Percentiles rank a stretch among this genome's conserved stretches.
phyloP scores from a whole-genome alignment of 2,888 invertebrate species.

The Escarpia spicata region DNA sequence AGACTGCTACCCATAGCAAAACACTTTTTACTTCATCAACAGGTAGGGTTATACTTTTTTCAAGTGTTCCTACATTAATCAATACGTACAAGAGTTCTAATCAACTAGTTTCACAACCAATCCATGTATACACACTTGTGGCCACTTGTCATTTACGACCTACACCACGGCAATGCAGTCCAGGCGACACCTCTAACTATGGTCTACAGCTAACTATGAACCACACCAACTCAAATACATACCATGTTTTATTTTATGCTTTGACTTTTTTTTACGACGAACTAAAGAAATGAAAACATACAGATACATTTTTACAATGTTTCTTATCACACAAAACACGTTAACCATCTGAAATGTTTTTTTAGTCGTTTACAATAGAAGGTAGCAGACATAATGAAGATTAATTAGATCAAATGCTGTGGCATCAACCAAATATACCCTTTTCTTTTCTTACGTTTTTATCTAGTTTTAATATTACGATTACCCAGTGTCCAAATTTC shows the following conservation, averaged over 20 bases:
- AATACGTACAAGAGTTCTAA: not conserved
- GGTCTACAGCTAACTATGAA: not conserved
- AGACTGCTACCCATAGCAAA: too few relatives aligned
- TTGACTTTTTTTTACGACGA: constrained; percentile 11
- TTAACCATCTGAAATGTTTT: too few relatives aligned
- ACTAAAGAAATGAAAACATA: constrained; percentile 3
- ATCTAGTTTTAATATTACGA: not conserved
- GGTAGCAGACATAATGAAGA: not conserved
- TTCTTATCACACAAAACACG: not conserved
- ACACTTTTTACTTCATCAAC: too few relatives aligned
- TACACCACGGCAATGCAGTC: not conserved
- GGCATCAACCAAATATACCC: not conserved
- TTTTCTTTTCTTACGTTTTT: not conserved
- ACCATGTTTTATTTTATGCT: constrained; percentile 16
- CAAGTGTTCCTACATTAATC: not conserved
- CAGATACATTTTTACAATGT: not conserved
- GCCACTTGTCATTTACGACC: not conserved
- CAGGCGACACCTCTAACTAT: not conserved
- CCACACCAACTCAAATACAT: not conserved
- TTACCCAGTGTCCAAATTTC: not conserved
- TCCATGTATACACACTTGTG: not conserved
- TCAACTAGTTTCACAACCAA: not conserved
- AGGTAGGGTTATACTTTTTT: too few relatives aligned
- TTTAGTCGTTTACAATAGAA: not conserved
- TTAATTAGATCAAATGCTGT: not conserved